Conservation (phyloP, 2,113 vertebrate genomes). For the Sinocyclocheilus rhinocerous region DNA sequence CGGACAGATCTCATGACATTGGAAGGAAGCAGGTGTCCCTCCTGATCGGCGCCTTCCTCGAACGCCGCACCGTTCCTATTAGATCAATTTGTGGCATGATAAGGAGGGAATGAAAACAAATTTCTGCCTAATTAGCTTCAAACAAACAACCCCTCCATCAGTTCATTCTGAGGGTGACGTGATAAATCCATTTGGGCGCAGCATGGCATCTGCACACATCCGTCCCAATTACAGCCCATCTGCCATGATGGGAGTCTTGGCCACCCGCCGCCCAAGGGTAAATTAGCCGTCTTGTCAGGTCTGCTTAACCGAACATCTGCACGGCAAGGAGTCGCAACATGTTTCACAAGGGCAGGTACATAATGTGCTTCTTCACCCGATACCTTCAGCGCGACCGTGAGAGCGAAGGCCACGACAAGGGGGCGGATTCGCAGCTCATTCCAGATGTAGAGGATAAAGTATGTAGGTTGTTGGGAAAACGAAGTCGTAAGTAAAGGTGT, state of each 20-base stretch:
- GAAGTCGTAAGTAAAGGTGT: too few species aligned
- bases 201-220: slow-evolving; percentile 85
- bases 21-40: neutral
- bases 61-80: slow-evolving; percentile 65
- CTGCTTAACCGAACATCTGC: slow-evolving; percentile 70
- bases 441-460: neutral
- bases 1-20: neutral
- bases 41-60: slow-evolving; percentile 3
- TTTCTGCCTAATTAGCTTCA: slow-evolving; percentile 91
- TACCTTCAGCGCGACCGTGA: neutral
- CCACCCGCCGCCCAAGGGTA: slow-evolving; percentile 71
- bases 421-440: neutral
- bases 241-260: slow-evolving; percentile 76
- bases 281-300: slow-evolving; percentile 68
- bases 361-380: neutral
- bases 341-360: slow-evolving; percentile 58
- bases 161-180: slow-evolving; percentile 81
- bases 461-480: neutral
- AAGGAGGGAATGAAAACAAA: slow-evolving; percentile 85
- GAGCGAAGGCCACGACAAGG: neutral
- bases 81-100: slow-evolving; percentile 73
- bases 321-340: slow-evolving; percentile 64
- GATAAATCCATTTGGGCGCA: slow-evolving; percentile 82
- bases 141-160: slow-evolving; percentile 85
- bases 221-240: slow-evolving; percentile 84